These are phyloP conservation scores for Calliopum simillimum DNA, from an alignment of 2,888 invertebrate genomes.

Conservation along the genomic window DNA sequence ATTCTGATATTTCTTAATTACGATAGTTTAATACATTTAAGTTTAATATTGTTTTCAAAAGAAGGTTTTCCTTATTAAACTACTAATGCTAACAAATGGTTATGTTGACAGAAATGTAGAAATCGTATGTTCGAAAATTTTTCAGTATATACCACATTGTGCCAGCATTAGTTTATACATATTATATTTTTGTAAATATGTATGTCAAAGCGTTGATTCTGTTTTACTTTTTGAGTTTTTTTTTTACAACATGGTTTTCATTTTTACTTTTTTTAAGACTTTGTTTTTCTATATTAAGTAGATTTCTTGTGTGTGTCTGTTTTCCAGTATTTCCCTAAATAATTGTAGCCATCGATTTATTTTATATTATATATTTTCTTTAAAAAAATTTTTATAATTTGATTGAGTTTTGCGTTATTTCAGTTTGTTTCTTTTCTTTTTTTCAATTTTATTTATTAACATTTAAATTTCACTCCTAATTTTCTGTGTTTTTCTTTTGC, in stretches of 20 bases:
- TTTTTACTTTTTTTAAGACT: conserved; percentile 7
- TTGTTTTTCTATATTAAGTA: not conserved
- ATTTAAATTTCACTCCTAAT: no score
- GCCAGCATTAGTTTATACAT: no score
- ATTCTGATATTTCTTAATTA: no score
- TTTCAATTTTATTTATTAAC: no score
- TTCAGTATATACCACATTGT: not conserved
- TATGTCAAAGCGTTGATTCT: conserved; percentile 29
- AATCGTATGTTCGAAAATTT: not conserved
- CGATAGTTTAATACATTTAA: no score
- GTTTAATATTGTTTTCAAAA: no score
- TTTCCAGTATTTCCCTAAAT: conserved; percentile 29
- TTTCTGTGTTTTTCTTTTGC: conserved; percentile 11
- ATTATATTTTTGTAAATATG: no score
- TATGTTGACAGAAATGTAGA: no score
- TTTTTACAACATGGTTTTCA: conserved; percentile 6
- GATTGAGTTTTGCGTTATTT: conserved; percentile 24
- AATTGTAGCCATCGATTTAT: conserved; percentile 21
- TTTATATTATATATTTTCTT: not conserved
- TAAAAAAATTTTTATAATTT: conserved; percentile 19
- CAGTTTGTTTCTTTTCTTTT: not conserved
- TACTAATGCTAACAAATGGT: no score
- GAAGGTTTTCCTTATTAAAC: no score
- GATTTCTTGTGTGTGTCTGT: not conserved
- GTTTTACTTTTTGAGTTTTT: conserved; percentile 2